These are phyloP conservation scores for Sphaerodactylus townsendi DNA, from an alignment of 2,113 vertebrate genomes.

Conservation along the genomic window DNA sequence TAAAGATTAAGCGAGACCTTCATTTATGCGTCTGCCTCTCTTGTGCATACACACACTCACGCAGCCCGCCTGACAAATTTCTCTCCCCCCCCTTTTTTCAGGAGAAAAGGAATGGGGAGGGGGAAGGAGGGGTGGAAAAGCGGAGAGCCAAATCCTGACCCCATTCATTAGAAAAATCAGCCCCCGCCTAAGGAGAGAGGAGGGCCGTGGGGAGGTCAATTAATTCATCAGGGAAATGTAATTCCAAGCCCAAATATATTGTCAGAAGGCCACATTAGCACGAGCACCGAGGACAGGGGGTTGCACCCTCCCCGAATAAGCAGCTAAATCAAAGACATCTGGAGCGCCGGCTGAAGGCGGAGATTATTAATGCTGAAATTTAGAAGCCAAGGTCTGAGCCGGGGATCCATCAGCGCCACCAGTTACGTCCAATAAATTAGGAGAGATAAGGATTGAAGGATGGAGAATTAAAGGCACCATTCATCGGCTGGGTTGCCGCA, in stretches of 20 bases:
- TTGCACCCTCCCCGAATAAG: constrained; percentile 66
- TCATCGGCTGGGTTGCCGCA: constrained; percentile 59
- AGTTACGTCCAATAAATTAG: constrained; percentile 81
- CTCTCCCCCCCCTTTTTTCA: neutral
- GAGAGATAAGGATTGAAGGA: constrained; percentile 83
- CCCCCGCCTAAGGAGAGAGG: constrained; percentile 43
- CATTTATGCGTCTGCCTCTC: neutral
- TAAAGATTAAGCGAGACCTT: constrained; percentile 36
- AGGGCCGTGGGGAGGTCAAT: constrained; percentile 64
- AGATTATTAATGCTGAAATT: constrained; percentile 84
- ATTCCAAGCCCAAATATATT: constrained; percentile 73
- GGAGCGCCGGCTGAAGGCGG: constrained; percentile 68
- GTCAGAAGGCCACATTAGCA: constrained; percentile 65
- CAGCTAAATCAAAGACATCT: constrained; percentile 77
- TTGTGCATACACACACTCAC: no score
- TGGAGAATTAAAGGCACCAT: constrained; percentile 77
- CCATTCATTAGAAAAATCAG: constrained; percentile 18
- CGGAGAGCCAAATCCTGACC: neutral
- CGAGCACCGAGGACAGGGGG: constrained; percentile 66
- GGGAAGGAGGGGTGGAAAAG: neutral
- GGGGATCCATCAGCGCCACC: constrained; percentile 77
- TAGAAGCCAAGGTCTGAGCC: constrained; percentile 84
- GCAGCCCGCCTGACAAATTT: neutral
- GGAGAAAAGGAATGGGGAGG: no score
- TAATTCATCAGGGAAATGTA: constrained; percentile 70